Evolutionary conservation across 2,888 invertebrate species (phyloP).

Genomic region (Baronia brevicornis): DNA sequence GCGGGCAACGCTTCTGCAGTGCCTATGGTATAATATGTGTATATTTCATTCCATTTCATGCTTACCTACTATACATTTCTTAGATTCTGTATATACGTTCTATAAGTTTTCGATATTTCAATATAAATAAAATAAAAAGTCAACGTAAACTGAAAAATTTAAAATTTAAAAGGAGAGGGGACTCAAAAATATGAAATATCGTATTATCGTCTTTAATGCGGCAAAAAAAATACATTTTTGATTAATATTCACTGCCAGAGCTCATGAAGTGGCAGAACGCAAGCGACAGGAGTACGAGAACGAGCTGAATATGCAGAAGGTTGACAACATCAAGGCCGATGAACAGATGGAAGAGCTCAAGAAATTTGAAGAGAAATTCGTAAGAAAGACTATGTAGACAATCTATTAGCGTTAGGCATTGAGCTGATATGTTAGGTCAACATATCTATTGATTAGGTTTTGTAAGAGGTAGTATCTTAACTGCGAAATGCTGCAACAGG

Average conservation of each 20-base stretch:
- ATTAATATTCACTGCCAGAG: constrained; percentile 28
- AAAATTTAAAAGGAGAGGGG: not conserved
- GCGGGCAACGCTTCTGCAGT: too few relatives aligned
- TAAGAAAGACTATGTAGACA: constrained; percentile 27
- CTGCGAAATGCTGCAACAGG: too few relatives aligned
- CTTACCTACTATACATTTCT: too few relatives aligned
- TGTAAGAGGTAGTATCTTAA: too few relatives aligned
- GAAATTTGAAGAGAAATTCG: constrained; percentile 53
- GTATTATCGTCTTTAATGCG: too few relatives aligned
- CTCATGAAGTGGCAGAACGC: constrained; percentile 46
- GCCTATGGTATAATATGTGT: too few relatives aligned
- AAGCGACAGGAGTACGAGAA: constrained; percentile 47
- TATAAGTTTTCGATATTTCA: too few relatives aligned
- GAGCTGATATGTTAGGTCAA: not conserved
- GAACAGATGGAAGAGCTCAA: constrained; percentile 47
- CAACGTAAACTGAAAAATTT: not conserved
- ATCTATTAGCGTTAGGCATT: too few relatives aligned
- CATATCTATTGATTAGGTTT: too few relatives aligned
- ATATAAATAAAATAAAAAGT: not conserved
- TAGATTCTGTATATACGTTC: too few relatives aligned
- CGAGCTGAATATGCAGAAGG: constrained; percentile 47
- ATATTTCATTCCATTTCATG: too few relatives aligned
- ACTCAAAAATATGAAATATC: too few relatives aligned
- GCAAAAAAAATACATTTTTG: constrained; percentile 3
- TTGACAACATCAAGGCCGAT: constrained; percentile 47